Conservation (phyloP, 1,140 invertebrate species). For the Bombus confusus region DNA sequence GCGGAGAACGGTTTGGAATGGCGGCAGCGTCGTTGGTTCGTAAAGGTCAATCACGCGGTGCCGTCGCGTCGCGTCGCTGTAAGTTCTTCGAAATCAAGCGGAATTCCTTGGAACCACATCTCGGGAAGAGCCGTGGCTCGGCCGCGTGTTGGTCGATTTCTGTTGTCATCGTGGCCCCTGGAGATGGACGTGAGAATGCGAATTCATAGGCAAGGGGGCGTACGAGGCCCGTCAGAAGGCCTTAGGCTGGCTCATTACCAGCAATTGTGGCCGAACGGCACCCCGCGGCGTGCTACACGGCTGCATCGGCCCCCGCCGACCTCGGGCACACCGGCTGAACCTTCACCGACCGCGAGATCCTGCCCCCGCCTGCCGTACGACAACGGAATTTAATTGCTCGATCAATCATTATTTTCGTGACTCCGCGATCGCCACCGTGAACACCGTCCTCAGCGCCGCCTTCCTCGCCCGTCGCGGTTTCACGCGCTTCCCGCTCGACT, state of each 20-base stretch:
- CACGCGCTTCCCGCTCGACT: not conserved
- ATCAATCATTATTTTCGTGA: slow-evolving; percentile 79
- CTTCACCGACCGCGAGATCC: slow-evolving; percentile 49
- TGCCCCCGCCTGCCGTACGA: slow-evolving; percentile 72
- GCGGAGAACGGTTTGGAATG: not conserved
- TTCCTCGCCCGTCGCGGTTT: not conserved
- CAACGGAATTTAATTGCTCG: slow-evolving; percentile 81
- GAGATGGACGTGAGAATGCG: slow-evolving; percentile 71
- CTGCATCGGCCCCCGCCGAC: slow-evolving; percentile 58
- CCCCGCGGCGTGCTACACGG: slow-evolving; percentile 74
- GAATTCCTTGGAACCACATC: slow-evolving; percentile 54
- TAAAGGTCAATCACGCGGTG: slow-evolving; percentile 35
- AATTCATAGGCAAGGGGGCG: slow-evolving; percentile 69
- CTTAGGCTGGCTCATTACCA: slow-evolving; percentile 79
- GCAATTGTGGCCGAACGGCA: slow-evolving; percentile 79
- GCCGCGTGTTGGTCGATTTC: slow-evolving; percentile 64
- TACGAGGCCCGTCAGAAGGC: slow-evolving; percentile 70
- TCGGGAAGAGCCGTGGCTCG: slow-evolving; percentile 34
- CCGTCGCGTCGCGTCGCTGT: slow-evolving; percentile 7
- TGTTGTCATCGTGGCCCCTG: slow-evolving; percentile 64
- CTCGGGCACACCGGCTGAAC: slow-evolving; percentile 51
- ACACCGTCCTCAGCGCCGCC: slow-evolving; percentile 20
- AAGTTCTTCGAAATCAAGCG: slow-evolving; percentile 59
- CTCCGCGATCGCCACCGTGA: slow-evolving; percentile 55
- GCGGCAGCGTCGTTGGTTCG: not conserved